Conservation (phyloP, 2,888 invertebrate species). For the Brachycybe producta region DNA sequence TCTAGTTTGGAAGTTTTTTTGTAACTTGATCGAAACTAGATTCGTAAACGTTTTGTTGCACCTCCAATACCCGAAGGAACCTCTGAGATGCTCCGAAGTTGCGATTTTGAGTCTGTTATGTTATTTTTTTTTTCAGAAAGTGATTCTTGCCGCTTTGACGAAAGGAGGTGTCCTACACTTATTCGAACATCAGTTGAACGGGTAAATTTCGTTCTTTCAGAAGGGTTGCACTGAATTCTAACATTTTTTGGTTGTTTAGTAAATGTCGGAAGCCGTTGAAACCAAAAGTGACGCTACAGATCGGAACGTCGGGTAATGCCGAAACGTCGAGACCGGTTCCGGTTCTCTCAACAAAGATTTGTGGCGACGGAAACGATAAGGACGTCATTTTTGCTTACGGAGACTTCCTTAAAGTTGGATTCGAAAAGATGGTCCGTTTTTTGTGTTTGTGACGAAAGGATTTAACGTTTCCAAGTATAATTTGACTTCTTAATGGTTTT, state of each 20-base stretch:
- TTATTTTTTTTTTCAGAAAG: conserved; percentile 20
- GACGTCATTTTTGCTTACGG: conserved; percentile 47
- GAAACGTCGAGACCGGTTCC: conserved; percentile 43
- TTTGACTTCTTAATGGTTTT: too few relatives aligned
- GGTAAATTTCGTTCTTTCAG: conserved; percentile 44
- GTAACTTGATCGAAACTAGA: too few relatives aligned
- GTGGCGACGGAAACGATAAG: conserved; percentile 29
- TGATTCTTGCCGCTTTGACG: conserved; percentile 44
- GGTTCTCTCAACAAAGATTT: conserved; percentile 37
- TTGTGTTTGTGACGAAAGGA: conserved; percentile 6
- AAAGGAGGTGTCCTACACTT: conserved; percentile 65
- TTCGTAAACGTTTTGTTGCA: too few relatives aligned
- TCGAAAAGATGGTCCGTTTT: conserved; percentile 44
- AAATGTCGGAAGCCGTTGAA: conserved; percentile 44
- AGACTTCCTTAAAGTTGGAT: conserved; percentile 41
- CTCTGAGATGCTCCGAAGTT: too few relatives aligned
- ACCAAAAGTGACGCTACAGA: conserved; percentile 47
- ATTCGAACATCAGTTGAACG: conserved; percentile 62
- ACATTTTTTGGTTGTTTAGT: not conserved
- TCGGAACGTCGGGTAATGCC: conserved; percentile 36
- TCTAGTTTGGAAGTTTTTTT: too few relatives aligned
- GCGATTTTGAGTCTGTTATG: too few relatives aligned
- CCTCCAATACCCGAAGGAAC: too few relatives aligned
- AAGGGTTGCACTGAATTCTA: too few relatives aligned
- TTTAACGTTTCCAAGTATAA: not conserved